phyloP scores from a whole-genome alignment of 2,888 invertebrate species.

The Apomyelois bistriatella region DNA sequence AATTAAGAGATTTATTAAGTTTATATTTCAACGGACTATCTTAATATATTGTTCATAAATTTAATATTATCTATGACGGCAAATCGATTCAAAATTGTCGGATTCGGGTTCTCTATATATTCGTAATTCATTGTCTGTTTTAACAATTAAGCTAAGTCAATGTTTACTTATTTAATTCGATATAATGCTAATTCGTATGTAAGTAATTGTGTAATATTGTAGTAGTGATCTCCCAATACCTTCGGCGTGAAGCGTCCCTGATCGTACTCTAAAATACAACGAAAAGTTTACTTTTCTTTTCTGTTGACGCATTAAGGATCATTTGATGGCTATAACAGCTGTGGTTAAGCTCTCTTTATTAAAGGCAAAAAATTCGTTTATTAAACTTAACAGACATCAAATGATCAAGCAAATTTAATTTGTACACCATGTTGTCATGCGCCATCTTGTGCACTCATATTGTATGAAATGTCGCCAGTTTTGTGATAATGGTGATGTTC shows the following conservation, averaged over 20 bases:
- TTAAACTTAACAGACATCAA: slow-evolving; percentile 35
- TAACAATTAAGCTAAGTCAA: slow-evolving; percentile 78
- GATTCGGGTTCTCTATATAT: slow-evolving; percentile 43
- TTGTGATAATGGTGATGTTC: slow-evolving; percentile 29
- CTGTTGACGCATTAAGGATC: slow-evolving; percentile 38
- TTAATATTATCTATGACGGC: slow-evolving; percentile 20
- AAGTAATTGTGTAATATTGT: slow-evolving; percentile 74
- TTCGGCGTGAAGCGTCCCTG: slow-evolving; percentile 64
- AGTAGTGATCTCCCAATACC: slow-evolving; percentile 77
- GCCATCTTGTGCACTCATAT: slow-evolving; percentile 30
- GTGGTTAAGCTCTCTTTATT: slow-evolving; percentile 43
- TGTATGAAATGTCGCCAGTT: slow-evolving; percentile 21
- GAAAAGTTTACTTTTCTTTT: slow-evolving; percentile 66
- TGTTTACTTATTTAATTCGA: slow-evolving; percentile 78
- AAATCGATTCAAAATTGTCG: slow-evolving; percentile 35
- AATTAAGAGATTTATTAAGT: slow-evolving; percentile 20
- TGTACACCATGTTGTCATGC: slow-evolving; percentile 27
- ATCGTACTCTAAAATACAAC: slow-evolving; percentile 63
- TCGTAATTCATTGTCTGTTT: slow-evolving; percentile 65
- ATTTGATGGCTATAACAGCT: slow-evolving; percentile 35
- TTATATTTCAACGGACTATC: slow-evolving; percentile 19
- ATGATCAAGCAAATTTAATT: slow-evolving; percentile 38
- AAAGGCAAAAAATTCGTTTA: slow-evolving; percentile 21
- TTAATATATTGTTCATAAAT: slow-evolving; percentile 22
- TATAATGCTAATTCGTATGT: slow-evolving; percentile 75